A percentile compares a stretch with the other conserved stretches of the same genome.
phyloP scores from a whole-genome alignment of 2,888 invertebrate genomes.

The Zele albiditarsus region DNA sequence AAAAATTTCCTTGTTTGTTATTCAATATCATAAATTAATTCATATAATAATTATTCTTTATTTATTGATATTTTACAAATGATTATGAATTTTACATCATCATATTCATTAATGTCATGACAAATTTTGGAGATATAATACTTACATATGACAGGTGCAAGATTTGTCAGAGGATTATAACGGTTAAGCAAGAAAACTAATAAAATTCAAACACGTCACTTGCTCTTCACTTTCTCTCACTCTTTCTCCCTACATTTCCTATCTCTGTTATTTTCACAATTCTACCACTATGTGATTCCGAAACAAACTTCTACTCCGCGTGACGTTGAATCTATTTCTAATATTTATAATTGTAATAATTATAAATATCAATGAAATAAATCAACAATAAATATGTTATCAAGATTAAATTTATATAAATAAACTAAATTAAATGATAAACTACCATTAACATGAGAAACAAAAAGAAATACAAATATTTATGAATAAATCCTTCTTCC shows the following conservation, averaged over 20 bases:
- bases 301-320: background rate
- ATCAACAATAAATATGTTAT: background rate
- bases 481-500: background rate
- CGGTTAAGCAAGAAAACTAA: slow-evolving; percentile 19
- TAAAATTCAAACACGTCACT: slow-evolving; percentile 28
- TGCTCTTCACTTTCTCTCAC: slow-evolving; percentile 8
- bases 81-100: background rate
- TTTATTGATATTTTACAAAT: background rate
- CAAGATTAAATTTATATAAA: background rate
- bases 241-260: background rate
- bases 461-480: background rate
- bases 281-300: background rate
- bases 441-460: background rate
- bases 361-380: background rate
- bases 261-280: background rate
- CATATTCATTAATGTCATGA: slow-evolving; percentile 18
- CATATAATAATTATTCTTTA: background rate
- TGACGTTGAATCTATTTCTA: background rate
- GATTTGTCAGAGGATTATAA: slow-evolving; percentile 33
- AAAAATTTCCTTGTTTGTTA: background rate
- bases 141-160: slow-evolving; percentile 27
- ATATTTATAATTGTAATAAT: background rate
- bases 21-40: background rate
- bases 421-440: background rate
- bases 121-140: slow-evolving; percentile 18